A percentile compares a stretch with the other conserved stretches of the same genome.
These are phyloP conservation scores for Ailurus styani DNA, from an alignment of 2,113 vertebrate species.

Conservation along the genomic window DNA sequence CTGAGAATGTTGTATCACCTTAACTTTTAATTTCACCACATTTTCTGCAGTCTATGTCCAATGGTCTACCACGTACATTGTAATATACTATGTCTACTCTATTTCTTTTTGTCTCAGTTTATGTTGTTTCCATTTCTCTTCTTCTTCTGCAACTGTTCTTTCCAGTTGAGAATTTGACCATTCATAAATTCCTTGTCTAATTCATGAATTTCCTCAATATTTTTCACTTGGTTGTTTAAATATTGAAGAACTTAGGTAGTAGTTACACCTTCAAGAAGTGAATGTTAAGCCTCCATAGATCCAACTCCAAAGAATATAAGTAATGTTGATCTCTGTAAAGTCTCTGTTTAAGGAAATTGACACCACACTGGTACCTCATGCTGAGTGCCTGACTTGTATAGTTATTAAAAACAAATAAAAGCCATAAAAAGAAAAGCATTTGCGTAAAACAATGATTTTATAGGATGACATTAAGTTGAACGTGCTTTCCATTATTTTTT, in stretches of 20 bases:
- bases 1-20: neutral
- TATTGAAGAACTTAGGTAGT: neutral
- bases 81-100: neutral
- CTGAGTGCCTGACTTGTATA: neutral
- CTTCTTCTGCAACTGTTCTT: neutral
- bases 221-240: neutral
- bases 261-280: neutral
- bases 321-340: neutral
- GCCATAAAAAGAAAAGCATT: neutral
- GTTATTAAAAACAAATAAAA: slow-evolving; percentile 5
- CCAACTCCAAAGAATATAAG: neutral
- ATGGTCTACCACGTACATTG: neutral
- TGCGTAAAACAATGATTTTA: neutral
- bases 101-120: neutral
- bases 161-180: neutral
- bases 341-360: neutral
- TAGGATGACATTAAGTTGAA: neutral
- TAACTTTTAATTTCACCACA: neutral
- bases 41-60: neutral
- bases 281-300: neutral
- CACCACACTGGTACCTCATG: neutral
- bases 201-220: neutral
- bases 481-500: neutral
- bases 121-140: neutral
- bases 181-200: neutral